phyloP scores from a whole-genome alignment of 1,140 invertebrate genomes.

The Hydropsyche tenuis region DNA sequence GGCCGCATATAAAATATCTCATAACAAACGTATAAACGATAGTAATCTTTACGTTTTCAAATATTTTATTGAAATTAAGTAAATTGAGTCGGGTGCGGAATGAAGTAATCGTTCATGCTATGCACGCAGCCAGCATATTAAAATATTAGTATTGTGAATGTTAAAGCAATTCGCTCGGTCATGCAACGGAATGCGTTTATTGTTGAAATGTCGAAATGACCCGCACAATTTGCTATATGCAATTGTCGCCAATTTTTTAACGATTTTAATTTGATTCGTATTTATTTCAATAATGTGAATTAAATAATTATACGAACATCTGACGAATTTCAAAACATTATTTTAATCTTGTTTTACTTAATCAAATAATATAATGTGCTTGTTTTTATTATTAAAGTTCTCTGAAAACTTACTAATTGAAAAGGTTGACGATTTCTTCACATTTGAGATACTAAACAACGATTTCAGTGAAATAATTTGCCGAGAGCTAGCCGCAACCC shows the following conservation, averaged over 20 bases:
- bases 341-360: no score
- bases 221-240: conserved; percentile 5
- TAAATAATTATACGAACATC: background rate
- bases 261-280: background rate
- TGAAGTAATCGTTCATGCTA: conserved; percentile 1
- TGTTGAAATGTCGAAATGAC: conserved; percentile 41
- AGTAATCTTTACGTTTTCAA: background rate
- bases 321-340: background rate
- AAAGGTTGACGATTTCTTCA: background rate
- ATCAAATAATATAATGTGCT: background rate
- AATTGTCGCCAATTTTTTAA: background rate
- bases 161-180: conserved; percentile 43
- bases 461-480: conserved; percentile 28
- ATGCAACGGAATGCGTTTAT: conserved; percentile 45
- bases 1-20: background rate
- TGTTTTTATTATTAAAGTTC: background rate
- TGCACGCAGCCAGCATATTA: conserved; percentile 23
- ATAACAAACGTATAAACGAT: background rate
- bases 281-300: background rate
- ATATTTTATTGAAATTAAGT: background rate
- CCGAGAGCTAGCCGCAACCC: conserved; percentile 16
- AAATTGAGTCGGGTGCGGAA: background rate
- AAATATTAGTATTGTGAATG: conserved; percentile 7
- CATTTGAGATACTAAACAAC: background rate
- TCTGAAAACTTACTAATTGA: conserved; percentile 4